A percentile compares a stretch with the other conserved stretches of the same genome.
Conservation (phyloP, 2,888 invertebrate species). For the Nudaria mundana region DNA sequence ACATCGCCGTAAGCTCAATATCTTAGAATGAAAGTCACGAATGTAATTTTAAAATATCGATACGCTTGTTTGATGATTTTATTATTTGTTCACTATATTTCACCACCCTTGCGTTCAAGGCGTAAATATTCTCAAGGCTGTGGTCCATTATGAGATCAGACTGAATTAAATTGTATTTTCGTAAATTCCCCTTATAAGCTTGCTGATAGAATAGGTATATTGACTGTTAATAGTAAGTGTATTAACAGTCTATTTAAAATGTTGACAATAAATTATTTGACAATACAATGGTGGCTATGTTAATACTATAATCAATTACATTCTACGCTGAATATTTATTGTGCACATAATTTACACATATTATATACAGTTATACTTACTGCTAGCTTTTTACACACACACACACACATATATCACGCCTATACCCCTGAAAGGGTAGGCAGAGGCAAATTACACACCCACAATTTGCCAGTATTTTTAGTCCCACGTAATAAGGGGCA, state of each 20-base stretch:
- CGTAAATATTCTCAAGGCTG: constrained; percentile 27
- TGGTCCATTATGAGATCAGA: constrained; percentile 20
- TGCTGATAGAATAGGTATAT: constrained; percentile 2
- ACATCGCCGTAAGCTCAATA: constrained; percentile 76
- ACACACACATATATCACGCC: too few species aligned
- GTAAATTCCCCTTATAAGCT: constrained; percentile 1
- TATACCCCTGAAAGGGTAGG: too few species aligned
- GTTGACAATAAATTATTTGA: neutral
- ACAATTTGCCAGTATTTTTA: too few species aligned
- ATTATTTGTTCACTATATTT: constrained; percentile 47
- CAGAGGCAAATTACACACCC: too few species aligned
- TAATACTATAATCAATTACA: neutral
- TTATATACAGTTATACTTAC: too few species aligned
- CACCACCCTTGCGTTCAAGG: constrained; percentile 21
- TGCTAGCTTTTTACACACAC: too few species aligned
- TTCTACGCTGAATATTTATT: too few species aligned
- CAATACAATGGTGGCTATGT: neutral
- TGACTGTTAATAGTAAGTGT: neutral
- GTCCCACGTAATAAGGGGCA: too few species aligned
- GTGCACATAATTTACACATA: too few species aligned
- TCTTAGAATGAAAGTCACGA: constrained; percentile 76
- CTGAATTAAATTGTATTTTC: constrained; percentile 11
- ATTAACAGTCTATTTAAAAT: neutral
- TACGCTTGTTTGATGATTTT: constrained; percentile 65
- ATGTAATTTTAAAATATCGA: constrained; percentile 75